Conservation (phyloP, 2,113 vertebrate species). For the Upupa epops region DNA sequence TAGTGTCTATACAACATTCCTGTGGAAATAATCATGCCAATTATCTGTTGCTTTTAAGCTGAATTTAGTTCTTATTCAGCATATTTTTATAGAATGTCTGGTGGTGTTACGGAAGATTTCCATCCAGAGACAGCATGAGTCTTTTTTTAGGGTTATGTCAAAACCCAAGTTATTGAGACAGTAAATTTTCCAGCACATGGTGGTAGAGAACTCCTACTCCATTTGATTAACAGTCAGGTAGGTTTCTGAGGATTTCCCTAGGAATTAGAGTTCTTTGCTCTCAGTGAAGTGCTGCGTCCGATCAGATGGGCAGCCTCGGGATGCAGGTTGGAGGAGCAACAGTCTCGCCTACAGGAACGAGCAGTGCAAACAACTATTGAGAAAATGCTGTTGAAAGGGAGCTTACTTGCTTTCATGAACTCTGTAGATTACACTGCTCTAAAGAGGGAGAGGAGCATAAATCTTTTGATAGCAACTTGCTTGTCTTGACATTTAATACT, state of each 20-base stretch:
- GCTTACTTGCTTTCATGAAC: background rate
- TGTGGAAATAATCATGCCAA: background rate
- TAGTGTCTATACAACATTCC: background rate
- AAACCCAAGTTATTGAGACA: background rate
- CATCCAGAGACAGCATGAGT: background rate
- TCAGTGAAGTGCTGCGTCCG: background rate
- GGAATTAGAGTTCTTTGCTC: slow-evolving; percentile 10
- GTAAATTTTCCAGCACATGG: slow-evolving; percentile 13
- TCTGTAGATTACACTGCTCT: background rate
- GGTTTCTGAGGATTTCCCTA: background rate
- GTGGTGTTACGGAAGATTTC: slow-evolving; percentile 41
- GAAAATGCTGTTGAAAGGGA: background rate
- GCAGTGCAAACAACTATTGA: background rate
- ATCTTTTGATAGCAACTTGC: background rate
- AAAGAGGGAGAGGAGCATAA: background rate
- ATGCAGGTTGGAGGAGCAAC: background rate
- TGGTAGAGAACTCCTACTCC: background rate
- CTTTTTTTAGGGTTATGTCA: slow-evolving; percentile 50
- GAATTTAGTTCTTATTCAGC: slow-evolving; percentile 55
- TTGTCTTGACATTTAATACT: background rate
- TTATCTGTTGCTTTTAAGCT: slow-evolving; percentile 42
- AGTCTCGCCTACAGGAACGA: background rate
- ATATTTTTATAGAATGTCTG: slow-evolving; percentile 15
- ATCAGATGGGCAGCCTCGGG: background rate
- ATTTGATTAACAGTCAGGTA: slow-evolving; percentile 16